Conservation (phyloP, 2,113 vertebrate species). For the Ginglymostoma cirratum region DNA sequence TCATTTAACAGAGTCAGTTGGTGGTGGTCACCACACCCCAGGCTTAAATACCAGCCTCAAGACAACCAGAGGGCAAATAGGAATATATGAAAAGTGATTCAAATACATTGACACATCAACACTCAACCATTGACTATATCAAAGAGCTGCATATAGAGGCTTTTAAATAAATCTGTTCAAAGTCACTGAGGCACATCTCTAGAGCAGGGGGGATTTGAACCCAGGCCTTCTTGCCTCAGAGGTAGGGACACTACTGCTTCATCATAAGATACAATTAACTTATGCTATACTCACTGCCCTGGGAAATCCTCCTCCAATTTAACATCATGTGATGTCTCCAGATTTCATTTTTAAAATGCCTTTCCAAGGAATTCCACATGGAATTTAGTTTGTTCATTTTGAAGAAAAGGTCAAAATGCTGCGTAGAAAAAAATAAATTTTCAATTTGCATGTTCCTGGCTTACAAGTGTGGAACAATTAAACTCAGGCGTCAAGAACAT, state of each 20-base stretch:
- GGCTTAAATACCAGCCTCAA: not conserved
- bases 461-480: not conserved
- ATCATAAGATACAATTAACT: no score
- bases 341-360: not conserved
- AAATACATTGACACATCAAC: not conserved
- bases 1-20: no score
- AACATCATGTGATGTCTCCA: not conserved
- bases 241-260: no score
- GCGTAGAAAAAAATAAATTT: not conserved
- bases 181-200: no score
- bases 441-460: not conserved
- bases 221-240: no score
- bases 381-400: not conserved
- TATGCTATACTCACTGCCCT: not conserved
- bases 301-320: not conserved
- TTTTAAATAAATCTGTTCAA: no score
- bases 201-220: no score
- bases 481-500: not conserved
- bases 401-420: not conserved
- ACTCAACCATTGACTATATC: not conserved
- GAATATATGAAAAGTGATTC: not conserved
- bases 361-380: not conserved
- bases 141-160: not conserved
- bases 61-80: not conserved
- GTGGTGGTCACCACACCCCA: no score